phyloP scores from a whole-genome alignment of 2,113 vertebrate species.

The Rhombomys opimus region DNA sequence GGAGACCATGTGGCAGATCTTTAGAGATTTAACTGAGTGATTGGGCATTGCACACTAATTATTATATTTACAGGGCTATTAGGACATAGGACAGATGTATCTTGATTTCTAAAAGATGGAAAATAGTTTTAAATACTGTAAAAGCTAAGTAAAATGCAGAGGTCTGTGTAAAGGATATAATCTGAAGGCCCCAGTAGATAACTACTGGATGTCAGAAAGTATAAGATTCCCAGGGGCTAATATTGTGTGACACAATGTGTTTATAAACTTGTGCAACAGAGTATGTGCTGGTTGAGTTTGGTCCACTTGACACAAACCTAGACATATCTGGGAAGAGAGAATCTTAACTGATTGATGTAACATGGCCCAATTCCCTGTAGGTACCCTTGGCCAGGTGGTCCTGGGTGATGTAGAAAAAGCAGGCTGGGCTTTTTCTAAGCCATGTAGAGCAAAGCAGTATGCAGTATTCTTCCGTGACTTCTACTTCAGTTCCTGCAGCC shows the following conservation, averaged over 20 bases:
- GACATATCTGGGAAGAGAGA: not conserved
- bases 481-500: not conserved
- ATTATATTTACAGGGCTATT: not conserved
- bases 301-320: not conserved
- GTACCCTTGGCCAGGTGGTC: no score
- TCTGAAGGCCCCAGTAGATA: not conserved
- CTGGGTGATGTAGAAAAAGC: no score
- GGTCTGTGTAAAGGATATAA: not conserved
- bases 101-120: slow-evolving; percentile 27
- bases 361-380: not conserved
- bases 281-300: not conserved
- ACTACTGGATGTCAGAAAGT: not conserved
- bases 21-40: not conserved
- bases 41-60: not conserved
- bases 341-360: not conserved
- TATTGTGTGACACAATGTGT: not conserved
- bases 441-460: not conserved
- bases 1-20: no score
- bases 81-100: not conserved
- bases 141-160: slow-evolving; percentile 36
- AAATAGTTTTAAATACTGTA: not conserved
- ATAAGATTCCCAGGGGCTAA: not conserved
- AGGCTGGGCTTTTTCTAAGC: not conserved
- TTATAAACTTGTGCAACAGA: slow-evolving; percentile 5
- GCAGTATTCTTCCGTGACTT: not conserved